Evolutionary conservation across 2,113 vertebrate genomes (phyloP), one percentile per base, ranked within the genome.

Genomic region (Colistium nudipinnis): DNA sequence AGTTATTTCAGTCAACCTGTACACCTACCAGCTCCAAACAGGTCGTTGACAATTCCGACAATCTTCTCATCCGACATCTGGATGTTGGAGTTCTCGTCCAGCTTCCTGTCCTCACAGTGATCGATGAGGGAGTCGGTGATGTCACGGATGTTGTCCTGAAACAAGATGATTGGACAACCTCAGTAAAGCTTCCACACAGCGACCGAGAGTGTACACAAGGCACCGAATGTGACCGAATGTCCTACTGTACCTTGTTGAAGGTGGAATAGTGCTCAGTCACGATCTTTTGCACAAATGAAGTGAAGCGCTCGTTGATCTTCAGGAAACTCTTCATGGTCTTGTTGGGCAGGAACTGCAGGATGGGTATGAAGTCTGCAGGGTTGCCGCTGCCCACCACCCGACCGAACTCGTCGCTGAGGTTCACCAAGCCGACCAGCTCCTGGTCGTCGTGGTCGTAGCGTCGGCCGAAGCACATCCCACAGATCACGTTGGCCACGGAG

Each of bases 21-120:
- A 7, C 11, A 56, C 93, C 67, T 84, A 99, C 98, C 98, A 11
- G 98, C 98, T 82, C 98, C 98, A 74, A 99, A 98, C 41, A 99
- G 92, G 67, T 99, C 97, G 0, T 91, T 88, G 49, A 98, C 93
- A 0, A 96, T 92, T 68, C 41, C 70, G 0, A 96, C 80, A 7
- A 98, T 90, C 83, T 96, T 95, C 62, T 94, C 81, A 0, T 96
- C 88, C 0, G 94, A 93, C 20, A 95, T 24, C 1, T 92, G 89
- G 12, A 93, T 0, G 0, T 85, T 93, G 20, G 87, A 83, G 2
- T 95, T 94, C 64, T 96, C 93, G 0, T 94, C 93, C 31, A 82
- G 7, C 1, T 80, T 94, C 25, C 92, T 92, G 59, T 95, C 94
- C 80, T 95, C 94, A 51, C 95, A 97, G 79, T 95, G 94, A 33